phyloP scores from a whole-genome alignment of 2,797 vertebrate species.

The Anas acuta region DNA sequence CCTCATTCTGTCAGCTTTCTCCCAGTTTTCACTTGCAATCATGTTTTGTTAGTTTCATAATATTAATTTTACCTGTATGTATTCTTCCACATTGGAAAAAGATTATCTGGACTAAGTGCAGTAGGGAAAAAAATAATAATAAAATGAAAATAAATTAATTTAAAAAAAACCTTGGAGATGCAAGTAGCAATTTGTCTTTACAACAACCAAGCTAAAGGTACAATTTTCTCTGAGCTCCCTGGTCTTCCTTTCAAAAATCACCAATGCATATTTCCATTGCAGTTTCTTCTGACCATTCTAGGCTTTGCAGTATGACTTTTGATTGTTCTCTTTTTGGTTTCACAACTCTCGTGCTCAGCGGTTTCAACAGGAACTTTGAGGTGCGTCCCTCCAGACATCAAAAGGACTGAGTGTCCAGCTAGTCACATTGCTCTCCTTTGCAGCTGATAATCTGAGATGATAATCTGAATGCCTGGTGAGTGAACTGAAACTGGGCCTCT shows the following conservation, averaged over 20 bases:
- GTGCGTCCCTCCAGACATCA: neutral
- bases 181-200: neutral
- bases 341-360: fast-evolving
- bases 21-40: neutral
- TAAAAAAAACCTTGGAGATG: neutral
- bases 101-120: neutral
- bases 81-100: neutral
- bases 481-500: neutral
- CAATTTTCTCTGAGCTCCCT: neutral
- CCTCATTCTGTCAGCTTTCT: neutral
- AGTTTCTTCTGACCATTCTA: neutral
- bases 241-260: neutral
- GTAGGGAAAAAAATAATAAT: neutral
- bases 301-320: neutral
- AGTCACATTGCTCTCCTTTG: neutral
- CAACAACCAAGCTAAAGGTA: neutral
- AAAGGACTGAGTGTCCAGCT: neutral
- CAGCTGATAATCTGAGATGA: neutral
- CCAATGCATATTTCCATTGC: fast-evolving
- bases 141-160: too few relatives aligned
- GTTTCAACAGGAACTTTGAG: neutral
- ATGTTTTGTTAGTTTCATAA: neutral
- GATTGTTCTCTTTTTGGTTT: neutral
- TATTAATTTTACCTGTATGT: neutral
- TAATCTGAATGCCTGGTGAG: neutral